Conservation (phyloP, 2,888 invertebrate genomes). For the Andrena marginata region DNA sequence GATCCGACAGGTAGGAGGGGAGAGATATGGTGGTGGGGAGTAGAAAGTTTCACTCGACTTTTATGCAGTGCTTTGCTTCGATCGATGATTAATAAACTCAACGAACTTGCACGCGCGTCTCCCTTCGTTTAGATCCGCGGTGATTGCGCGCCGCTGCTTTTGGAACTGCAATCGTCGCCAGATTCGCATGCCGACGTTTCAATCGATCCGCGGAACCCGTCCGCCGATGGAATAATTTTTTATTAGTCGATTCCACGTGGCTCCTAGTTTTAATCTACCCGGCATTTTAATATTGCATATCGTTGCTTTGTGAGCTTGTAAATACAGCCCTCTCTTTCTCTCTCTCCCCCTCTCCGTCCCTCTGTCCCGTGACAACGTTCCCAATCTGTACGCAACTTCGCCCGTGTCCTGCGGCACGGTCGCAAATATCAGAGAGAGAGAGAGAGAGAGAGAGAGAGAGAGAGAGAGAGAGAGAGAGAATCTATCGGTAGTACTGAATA, state of each 20-base stretch:
- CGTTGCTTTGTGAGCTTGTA: conserved; percentile 75
- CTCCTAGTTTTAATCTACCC: conserved; percentile 70
- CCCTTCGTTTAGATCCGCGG: not conserved
- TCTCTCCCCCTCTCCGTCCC: too few relatives aligned
- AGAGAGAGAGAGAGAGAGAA: not conserved
- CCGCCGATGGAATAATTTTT: conserved; percentile 53
- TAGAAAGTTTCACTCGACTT: conserved; percentile 5
- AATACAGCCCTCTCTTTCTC: conserved; percentile 57
- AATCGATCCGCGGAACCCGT: conserved; percentile 12
- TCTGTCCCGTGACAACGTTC: conserved; percentile 19
- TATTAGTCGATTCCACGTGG: conserved; percentile 49
- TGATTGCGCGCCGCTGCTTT: not conserved
- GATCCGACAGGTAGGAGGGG: not conserved
- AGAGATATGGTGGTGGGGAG: too few relatives aligned
- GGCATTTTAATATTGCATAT: conserved; percentile 76
- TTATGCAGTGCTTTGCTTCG: not conserved
- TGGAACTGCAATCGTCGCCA: conserved; percentile 4
- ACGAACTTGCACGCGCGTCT: not conserved
- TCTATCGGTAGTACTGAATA: conserved; percentile 62
- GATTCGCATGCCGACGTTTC: not conserved
- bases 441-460: not conserved
- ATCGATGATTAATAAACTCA: conserved; percentile 5
- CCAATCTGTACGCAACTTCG: conserved; percentile 45
- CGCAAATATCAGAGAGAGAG: conserved; percentile 57
- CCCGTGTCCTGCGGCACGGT: conserved; percentile 51